Conservation (phyloP, 2,113 vertebrate species). For the Mormyrus lacerda region DNA sequence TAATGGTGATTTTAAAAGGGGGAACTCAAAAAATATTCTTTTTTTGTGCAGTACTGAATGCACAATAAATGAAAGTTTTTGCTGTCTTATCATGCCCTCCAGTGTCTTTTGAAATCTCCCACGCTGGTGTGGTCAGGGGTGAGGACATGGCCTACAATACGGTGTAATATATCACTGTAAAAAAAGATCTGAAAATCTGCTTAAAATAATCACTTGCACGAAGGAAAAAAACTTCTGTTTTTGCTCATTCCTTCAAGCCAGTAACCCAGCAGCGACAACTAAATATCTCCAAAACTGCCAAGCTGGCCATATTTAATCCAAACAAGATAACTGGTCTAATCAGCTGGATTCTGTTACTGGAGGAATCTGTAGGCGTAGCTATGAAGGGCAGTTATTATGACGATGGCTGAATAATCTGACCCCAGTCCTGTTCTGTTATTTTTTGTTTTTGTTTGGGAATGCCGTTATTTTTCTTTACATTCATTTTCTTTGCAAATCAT, state of each 20-base stretch:
- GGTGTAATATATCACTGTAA: not conserved
- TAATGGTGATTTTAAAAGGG: not conserved
- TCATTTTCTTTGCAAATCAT: not conserved
- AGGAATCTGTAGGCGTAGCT: not conserved
- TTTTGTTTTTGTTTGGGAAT: not conserved
- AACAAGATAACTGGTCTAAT: not conserved
- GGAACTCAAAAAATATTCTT: not conserved
- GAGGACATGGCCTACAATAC: not conserved
- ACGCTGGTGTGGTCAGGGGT: not conserved
- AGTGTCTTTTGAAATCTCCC: not conserved
- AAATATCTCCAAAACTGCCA: not conserved
- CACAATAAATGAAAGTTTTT: not conserved
- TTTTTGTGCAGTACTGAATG: not conserved
- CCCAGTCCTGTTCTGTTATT: not conserved
- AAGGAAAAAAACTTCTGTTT: not conserved
- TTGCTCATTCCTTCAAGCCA: not conserved
- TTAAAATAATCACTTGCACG: not conserved
- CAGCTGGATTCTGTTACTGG: not conserved
- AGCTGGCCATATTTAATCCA: not conserved
- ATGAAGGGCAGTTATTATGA: not conserved
- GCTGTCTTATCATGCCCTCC: not conserved
- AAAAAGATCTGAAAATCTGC: not conserved
- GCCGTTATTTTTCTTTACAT: not conserved
- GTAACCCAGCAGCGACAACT: not conserved
- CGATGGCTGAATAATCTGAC: not conserved